Conservation (phyloP, 2,113 vertebrate species). For the Apaloderma vittatum region DNA sequence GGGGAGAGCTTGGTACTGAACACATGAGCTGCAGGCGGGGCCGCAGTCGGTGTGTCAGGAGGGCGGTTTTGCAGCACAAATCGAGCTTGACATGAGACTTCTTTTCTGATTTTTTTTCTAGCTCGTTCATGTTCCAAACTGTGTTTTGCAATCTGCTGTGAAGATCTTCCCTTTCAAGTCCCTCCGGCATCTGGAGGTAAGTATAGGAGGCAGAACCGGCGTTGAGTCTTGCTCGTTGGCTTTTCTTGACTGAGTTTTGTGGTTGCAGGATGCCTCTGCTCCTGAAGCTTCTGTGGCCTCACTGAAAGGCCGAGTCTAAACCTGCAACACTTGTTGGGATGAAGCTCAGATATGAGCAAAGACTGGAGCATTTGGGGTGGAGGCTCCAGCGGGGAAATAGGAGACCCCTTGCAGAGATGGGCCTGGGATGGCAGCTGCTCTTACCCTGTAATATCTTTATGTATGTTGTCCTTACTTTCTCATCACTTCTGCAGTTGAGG, state of each 20-base stretch:
- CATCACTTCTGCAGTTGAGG: conserved; percentile 69
- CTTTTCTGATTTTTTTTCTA: conserved; percentile 62
- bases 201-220: background rate
- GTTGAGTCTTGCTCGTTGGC: background rate
- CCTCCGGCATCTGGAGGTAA: conserved; percentile 90
- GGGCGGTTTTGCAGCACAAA: background rate
- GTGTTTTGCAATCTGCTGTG: conserved; percentile 83
- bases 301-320: background rate
- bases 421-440: background rate
- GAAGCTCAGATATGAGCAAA: background rate
- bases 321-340: background rate
- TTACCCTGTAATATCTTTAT: background rate
- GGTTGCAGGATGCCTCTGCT: background rate
- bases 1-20: background rate
- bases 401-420: background rate
- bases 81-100: background rate
- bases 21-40: fast-evolving
- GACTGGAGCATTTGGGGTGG: background rate
- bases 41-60: background rate
- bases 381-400: background rate
- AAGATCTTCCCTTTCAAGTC: conserved; percentile 97
- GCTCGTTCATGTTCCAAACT: conserved; percentile 85
- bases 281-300: background rate
- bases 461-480: background rate
- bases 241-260: background rate